Evolutionary conservation across 2,797 vertebrate genomes (phyloP), one percentile per base, ranked within the genome.

Genomic region (Novumbra hubbsi): DNA sequence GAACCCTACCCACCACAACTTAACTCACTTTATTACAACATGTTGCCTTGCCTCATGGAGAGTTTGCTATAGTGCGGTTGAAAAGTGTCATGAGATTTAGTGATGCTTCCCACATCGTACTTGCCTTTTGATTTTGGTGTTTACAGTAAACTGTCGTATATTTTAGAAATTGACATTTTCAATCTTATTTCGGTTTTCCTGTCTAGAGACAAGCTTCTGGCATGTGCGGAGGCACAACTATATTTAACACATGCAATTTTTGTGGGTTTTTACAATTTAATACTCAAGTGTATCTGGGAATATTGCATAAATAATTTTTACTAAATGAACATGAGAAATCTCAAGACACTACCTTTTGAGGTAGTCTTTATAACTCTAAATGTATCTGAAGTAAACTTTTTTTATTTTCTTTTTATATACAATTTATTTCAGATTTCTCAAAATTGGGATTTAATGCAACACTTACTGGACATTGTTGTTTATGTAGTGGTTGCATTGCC

Each of bases 121-220:
- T 72, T 83, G 73, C 34, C 70, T 63, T 88, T 86, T 89, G 82
- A 85, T 89, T 76, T 77, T 0, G 60, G 65, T 24, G 79, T 79
- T 79, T 80, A 60, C 64, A 73, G 79, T 79, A 68, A 79, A 80
- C 78, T 67, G 75, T 81, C 73, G 79, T 80, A 77, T 78, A 88
- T 88, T 84, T 76, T 67, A 75, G 48, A 83, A 84, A 81, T 76
- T 70, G 76, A 80, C 12, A 70, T 7, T 48, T 72, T 52, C 27
- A 78, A 80, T 70, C 79, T 77, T 78, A 77, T 71, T 70, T 70
- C 81, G 77, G 72, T 80, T 83, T 80, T 80, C 73, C 66, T 84
- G 32, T 50, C 67, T 41, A 76, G 76, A 72, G 73, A 76, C 70
- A 74, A 70, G 77, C 78, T 83, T 83, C 72, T 80, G 74, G 82